Base-by-base conservation (phyloP, 2,797 vertebrate genomes). In the Mus caroli region DNA sequence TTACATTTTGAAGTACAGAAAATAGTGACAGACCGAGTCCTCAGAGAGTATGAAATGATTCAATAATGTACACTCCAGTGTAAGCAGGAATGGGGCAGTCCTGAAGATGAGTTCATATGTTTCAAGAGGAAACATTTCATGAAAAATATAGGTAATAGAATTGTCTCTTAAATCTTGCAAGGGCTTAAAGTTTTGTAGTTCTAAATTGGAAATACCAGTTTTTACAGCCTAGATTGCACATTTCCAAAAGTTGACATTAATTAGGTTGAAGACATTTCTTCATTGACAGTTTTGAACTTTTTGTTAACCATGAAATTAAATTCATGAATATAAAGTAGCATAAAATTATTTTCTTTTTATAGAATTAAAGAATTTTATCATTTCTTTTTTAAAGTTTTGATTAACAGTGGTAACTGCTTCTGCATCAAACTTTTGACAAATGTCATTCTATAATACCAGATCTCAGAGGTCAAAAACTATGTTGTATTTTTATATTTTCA, bases 191-290 rank as follows among this genome's bases (percentile, higher is more conserved):
- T 83, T 82, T 92, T 94, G 26, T 92, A 95, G 80, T 87, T 94
- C 37, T 94, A 94, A 92, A 50, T 82, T 56, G 75, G 58, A 92
- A 96, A 90, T 95, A 94, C 73, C 69, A 94, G 28, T 91, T 91
- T 95, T 96, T 54, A 87, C 12, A 77, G 46, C 52, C 56, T 1
- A 69, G 40, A 12, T 43, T 79, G 3, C 34, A 90, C 34, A 91
- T 93, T 94, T 95, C 58, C 34, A 97, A 96, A 96, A 80, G 15
- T 54, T 97, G 97, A 97, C 92, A 52, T 82, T 95, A 97, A 97
- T 96, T 96, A 96, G 46, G 31, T 24, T 91, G 62, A 94, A 93
- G 78, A 94, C 28, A 90, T 91, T 92, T 97, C 64, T 92, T 92
- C 75, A 88, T 46, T 92, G 94, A 93, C 62, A 96, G 88, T 94